Percentiles rank a stretch among this genome's conserved stretches.
Evolutionary conservation across 2,797 vertebrate species (phyloP).

Genomic region (Spea hammondii): DNA sequence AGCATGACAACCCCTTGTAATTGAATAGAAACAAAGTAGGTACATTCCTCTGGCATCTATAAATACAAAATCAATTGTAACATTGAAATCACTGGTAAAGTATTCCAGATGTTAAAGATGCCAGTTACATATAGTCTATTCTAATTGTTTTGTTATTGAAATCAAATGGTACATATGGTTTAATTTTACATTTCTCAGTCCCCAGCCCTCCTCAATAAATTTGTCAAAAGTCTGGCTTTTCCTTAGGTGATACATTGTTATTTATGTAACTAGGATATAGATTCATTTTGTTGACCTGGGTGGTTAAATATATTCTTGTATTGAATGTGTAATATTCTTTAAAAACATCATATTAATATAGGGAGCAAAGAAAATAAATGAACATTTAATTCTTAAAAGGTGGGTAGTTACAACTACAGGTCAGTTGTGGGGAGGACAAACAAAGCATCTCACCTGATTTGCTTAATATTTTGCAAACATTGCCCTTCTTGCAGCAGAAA

Average conservation of each 20-base stretch:
- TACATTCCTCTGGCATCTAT: background rate
- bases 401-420: too few relatives aligned
- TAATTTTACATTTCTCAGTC: background rate
- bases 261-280: too few relatives aligned
- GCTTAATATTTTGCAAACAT: too few relatives aligned
- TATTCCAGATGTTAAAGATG: background rate
- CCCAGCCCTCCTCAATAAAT: background rate
- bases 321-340: too few relatives aligned
- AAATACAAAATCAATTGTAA: background rate
- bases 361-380: too few relatives aligned
- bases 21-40: slow-evolving; percentile 5
- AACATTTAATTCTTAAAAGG: too few relatives aligned
- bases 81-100: background rate
- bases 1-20: background rate
- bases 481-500: too few relatives aligned
- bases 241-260: background rate
- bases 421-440: too few relatives aligned
- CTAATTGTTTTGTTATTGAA: background rate
- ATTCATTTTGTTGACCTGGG: too few relatives aligned
- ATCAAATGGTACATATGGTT: slow-evolving; percentile 2
- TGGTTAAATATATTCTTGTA: too few relatives aligned
- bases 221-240: background rate
- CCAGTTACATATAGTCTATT: background rate
- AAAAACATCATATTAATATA: too few relatives aligned
- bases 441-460: too few relatives aligned